A percentile compares a stretch with the other conserved stretches of the same genome.
Conservation (phyloP, 2,888 invertebrate genomes). For the Odontocolon sp. region DNA sequence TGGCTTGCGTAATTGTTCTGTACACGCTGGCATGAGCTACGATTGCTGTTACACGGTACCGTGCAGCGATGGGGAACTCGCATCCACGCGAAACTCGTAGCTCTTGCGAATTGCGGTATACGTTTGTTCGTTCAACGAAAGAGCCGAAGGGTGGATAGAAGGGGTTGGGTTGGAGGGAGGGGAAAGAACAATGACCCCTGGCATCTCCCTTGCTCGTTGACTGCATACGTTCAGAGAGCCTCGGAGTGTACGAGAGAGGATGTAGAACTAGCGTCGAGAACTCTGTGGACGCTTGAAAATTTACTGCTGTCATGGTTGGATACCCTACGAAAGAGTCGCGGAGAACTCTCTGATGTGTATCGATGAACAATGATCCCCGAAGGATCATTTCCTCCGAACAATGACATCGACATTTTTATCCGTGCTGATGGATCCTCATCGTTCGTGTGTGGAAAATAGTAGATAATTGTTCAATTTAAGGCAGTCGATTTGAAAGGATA, state of each 20-base stretch:
- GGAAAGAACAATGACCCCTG: constrained; percentile 11
- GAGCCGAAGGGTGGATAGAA: too few species aligned
- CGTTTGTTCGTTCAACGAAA: constrained; percentile 8
- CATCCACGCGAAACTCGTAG: background rate
- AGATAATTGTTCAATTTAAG: constrained; percentile 38
- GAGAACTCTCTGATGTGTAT: background rate
- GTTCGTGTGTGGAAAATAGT: constrained; percentile 4
- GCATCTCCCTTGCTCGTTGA: too few species aligned
- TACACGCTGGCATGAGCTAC: background rate
- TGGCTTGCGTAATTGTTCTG: constrained; percentile 14
- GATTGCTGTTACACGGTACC: background rate
- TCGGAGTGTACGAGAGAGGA: background rate
- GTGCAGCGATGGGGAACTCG: too few species aligned
- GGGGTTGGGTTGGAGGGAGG: background rate
- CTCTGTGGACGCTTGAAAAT: constrained; percentile 38
- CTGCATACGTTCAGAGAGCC: too few species aligned
- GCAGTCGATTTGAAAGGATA: constrained; percentile 33
- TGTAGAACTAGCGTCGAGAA: background rate
- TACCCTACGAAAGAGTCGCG: constrained; percentile 10
- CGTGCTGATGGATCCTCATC: background rate
- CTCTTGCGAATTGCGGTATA: background rate
- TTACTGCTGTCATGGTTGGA: constrained; percentile 2
- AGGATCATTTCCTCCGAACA: constrained; percentile 51
- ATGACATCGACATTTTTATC: constrained; percentile 39
- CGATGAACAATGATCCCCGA: constrained; percentile 40